A percentile compares a stretch with the other conserved stretches of the same genome.
Conservation (phyloP, 2,888 invertebrate species). For the Rotaria sp. region DNA sequence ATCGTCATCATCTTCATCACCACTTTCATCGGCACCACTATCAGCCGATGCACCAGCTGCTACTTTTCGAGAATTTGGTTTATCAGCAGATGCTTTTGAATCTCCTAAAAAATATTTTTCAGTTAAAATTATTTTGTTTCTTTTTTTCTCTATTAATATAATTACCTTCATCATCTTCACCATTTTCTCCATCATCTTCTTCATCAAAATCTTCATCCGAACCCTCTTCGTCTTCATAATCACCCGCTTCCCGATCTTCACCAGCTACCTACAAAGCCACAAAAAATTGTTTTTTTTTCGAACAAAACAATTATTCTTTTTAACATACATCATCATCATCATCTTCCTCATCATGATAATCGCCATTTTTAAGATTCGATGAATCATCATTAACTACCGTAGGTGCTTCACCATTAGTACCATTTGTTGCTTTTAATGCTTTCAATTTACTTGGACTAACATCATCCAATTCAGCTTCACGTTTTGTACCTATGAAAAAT, state of each 20-base stretch:
- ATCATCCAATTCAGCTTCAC: constrained; percentile 25
- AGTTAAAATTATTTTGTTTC: background rate
- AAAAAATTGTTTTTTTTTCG: background rate
- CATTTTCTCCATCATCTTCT: constrained; percentile 11
- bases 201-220: background rate
- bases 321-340: background rate
- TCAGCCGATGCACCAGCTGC: constrained; percentile 5
- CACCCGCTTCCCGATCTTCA: background rate
- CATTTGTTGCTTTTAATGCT: constrained; percentile 22
- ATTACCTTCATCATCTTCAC: background rate
- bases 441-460: constrained; percentile 23
- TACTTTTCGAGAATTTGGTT: background rate
- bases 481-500: background rate
- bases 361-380: background rate
- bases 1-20: background rate
- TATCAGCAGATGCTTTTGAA: constrained; percentile 6
- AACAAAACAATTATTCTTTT: background rate
- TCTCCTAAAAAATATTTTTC: background rate
- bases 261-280: background rate
- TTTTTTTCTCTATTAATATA: background rate
- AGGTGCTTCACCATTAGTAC: background rate
- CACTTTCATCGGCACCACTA: background rate
- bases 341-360: background rate
- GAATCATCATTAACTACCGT: background rate
- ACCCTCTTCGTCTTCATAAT: constrained; percentile 13